A percentile compares a stretch with the other conserved stretches of the same genome.
These are phyloP conservation scores for Bos javanicus DNA, from an alignment of 2,113 vertebrate genomes.

Conservation along the genomic window DNA sequence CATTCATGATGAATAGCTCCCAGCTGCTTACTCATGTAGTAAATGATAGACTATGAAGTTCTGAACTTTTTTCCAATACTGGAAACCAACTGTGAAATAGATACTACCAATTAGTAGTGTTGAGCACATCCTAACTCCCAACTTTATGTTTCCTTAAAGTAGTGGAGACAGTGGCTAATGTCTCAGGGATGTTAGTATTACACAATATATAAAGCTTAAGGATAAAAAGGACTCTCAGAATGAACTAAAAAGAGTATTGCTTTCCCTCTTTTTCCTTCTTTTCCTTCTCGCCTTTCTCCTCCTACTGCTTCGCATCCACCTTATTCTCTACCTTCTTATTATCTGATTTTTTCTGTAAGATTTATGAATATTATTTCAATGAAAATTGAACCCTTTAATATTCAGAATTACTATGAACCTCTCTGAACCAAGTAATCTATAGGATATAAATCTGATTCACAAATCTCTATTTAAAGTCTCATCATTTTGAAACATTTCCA, in stretches of 20 bases:
- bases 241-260: neutral
- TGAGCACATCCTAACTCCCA: neutral
- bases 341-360: neutral
- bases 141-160: neutral
- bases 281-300: neutral
- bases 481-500: neutral
- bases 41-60: neutral
- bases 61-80: neutral
- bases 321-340: neutral
- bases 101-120: neutral
- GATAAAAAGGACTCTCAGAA: neutral
- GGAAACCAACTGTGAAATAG: neutral
- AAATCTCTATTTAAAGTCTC: conserved; percentile 17
- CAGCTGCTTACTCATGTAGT: neutral
- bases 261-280: neutral
- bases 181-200: neutral
- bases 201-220: neutral
- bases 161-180: neutral
- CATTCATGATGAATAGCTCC: neutral
- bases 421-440: neutral
- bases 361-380: neutral
- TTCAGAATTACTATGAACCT: neutral
- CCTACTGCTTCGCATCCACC: neutral
- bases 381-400: neutral
- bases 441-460: neutral